Evolutionary conservation across 2,113 vertebrate species (phyloP).

Genomic region (Andinoacara biseriatus): DNA sequence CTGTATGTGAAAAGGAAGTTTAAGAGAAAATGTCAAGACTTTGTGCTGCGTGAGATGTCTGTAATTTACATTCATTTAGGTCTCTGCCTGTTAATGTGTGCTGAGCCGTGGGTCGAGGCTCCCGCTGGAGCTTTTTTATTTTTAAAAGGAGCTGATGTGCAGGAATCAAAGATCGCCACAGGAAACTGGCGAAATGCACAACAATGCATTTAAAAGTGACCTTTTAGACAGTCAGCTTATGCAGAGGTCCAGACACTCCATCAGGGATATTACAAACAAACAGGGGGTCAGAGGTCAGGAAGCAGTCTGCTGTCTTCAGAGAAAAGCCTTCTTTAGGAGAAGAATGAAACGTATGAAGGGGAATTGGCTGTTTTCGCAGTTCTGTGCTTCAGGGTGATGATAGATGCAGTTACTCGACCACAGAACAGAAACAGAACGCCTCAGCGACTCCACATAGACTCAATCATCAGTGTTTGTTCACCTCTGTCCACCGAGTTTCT

Average conservation of each 20-base stretch:
- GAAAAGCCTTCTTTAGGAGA: neutral
- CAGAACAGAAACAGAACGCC: neutral
- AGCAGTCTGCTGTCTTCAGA: neutral
- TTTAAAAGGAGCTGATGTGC: neutral
- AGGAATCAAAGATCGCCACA: neutral
- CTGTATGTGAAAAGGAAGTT: slow-evolving; percentile 6
- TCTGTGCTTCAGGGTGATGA: neutral
- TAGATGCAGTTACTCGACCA: neutral
- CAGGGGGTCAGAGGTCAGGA: neutral
- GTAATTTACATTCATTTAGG: slow-evolving; percentile 8
- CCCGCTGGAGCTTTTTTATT: neutral
- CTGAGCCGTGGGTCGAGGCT: neutral
- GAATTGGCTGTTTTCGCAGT: neutral
- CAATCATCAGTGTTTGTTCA: neutral
- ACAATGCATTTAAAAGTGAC: slow-evolving; percentile 11
- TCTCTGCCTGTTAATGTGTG: neutral
- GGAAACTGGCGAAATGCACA: neutral
- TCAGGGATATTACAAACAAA: neutral
- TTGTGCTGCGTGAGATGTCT: neutral
- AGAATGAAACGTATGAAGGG: neutral
- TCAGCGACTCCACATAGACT: neutral
- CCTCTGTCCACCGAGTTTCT: neutral
- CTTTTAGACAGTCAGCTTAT: neutral
- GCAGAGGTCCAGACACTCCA: neutral
- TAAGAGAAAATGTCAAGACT: slow-evolving; percentile 7